Evolutionary conservation across 2,888 invertebrate genomes (phyloP), one percentile per base, ranked within the genome.

Genomic region (Ectropis crepuscularia): DNA sequence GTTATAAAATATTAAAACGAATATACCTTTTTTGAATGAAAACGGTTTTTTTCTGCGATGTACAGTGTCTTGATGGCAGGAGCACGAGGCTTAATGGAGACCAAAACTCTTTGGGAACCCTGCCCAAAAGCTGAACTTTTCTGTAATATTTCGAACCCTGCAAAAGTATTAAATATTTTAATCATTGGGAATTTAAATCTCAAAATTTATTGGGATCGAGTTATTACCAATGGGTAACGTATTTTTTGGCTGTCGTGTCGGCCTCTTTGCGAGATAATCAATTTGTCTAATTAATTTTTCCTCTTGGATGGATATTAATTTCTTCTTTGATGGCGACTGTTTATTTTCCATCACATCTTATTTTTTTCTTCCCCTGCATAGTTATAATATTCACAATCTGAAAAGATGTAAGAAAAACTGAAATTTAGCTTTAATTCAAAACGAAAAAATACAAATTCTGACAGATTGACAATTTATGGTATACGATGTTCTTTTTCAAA

Each of bases 281-380:
- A 86, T 77, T 80, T 87, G 78, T 65, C 86, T 82, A 73, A 85
- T 79, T 54, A 87, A 76, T 76, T 88, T 90, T 75, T 90, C 89
- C 77, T 90, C 87, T 74, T 85, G 81, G 79, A 84, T 87, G 80
- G 85, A 82, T 79, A 85, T 76, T 77, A 86, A 80, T 76, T 87
- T 88, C 74, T 86, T 89, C 77, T 87, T 87, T 67, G 88, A 89
- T 83, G 86, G 83, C 79, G 78, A 77, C 80, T 86, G 82, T 81
- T 89, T 90, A 90, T 86, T 86, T 90, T 91, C 92, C 92, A 92
- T 92, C 82, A 91, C 92, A 90, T 89, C 84, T 86, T 87, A 88
- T 84, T 89, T 83, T 88, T 76, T 80, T 88, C 81, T 81, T 87
- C 70, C 82, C 83, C 76, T 86, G 85, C 89, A 92, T 90, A 90